A percentile compares a stretch with the other conserved stretches of the same genome.
Conservation (phyloP, 2,797 vertebrate genomes). For the Sebastes aleutianus region DNA sequence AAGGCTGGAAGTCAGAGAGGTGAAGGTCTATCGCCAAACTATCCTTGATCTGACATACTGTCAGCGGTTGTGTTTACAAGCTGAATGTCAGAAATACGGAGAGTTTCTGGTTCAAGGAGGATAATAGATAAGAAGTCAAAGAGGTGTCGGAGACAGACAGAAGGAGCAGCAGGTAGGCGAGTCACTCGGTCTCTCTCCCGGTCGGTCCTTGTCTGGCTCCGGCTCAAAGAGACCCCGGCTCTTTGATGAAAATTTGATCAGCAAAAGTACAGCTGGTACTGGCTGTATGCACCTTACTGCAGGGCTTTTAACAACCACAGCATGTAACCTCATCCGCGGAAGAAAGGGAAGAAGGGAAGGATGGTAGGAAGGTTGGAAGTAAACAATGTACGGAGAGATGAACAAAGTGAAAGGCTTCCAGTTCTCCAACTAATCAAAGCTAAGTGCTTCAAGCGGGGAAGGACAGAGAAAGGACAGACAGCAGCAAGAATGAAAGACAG, state of each 20-base stretch:
- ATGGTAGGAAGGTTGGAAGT: background rate
- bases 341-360: background rate
- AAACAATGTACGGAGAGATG: conserved; percentile 15
- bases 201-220: conserved; percentile 16
- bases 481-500: background rate
- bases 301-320: conserved; percentile 58
- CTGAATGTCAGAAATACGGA: background rate
- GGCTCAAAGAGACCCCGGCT: conserved; percentile 20
- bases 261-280: conserved; percentile 51
- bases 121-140: background rate
- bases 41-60: background rate
- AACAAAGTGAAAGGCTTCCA: conserved; percentile 12
- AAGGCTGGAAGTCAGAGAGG: background rate
- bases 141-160: background rate
- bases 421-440: conserved; percentile 34
- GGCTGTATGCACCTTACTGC: conserved; percentile 34
- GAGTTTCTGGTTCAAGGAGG: background rate
- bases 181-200: conserved; percentile 3
- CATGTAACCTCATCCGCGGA: background rate
- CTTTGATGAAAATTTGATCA: conserved; percentile 69
- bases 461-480: conserved; percentile 16
- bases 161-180: background rate
- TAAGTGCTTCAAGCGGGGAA: conserved; percentile 32
- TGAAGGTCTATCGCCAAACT: background rate
- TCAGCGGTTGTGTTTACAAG: background rate